Percentiles rank a stretch among this genome's conserved stretches.
Evolutionary conservation across 2,797 vertebrate genomes (phyloP).

Genomic region (Hypotaenidia philippensis): DNA sequence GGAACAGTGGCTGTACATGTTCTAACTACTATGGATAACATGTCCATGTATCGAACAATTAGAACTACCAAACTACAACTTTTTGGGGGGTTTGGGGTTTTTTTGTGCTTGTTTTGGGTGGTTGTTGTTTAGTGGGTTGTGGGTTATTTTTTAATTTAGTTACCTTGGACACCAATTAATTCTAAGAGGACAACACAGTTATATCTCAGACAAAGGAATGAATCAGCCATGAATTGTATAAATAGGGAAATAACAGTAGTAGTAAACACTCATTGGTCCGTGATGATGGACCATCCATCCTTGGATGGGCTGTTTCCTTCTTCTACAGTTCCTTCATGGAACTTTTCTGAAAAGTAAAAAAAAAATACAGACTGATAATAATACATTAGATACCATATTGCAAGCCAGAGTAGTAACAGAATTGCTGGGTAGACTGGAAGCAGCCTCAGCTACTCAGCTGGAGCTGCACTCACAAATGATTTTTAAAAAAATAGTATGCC

Average conservation of each 20-base stretch:
- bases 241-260: background rate
- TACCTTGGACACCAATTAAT: background rate
- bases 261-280: background rate
- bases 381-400: background rate
- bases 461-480: background rate
- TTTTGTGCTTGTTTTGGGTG: too few species aligned
- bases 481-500: background rate
- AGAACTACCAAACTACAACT: background rate
- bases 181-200: background rate
- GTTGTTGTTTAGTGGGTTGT: too few species aligned
- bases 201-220: background rate
- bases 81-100: too few species aligned
- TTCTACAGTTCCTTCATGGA: background rate
- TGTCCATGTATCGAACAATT: fast-evolving
- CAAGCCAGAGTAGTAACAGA: background rate
- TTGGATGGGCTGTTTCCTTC: background rate
- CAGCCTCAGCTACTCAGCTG: background rate
- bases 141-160: background rate
- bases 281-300: background rate
- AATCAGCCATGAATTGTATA: background rate
- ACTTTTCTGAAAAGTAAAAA: background rate
- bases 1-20: background rate
- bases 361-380: background rate
- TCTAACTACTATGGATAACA: background rate
- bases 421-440: background rate